Evolutionary conservation across 2,113 vertebrate species (phyloP), one percentile per base, ranked within the genome.

Genomic region (Brevimyrus niger): DNA sequence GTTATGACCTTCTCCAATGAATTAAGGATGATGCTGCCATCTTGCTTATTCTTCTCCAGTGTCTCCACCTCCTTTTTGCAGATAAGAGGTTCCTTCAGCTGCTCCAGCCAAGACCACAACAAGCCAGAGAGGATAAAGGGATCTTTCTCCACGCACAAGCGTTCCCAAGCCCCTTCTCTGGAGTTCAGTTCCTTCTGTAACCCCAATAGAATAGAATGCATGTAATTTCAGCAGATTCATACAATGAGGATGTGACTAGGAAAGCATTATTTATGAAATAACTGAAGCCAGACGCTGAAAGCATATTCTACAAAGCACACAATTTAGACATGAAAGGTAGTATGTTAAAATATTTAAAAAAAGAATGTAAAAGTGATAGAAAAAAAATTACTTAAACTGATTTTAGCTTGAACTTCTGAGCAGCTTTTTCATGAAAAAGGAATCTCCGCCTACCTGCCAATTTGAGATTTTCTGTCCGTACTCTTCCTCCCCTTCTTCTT

Each of bases 21-120:
- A 91, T 93, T 92, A 76, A 99, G 94, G 3, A 95, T 91, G 38
- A 94, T 96, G 31, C 94, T 89, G 11, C 96, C 87, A n/a, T 98
- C 95, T 0, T n/a, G 69, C 73, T 89, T 89, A 21, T 95, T 90
- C 27, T 94, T 92, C 50, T 94, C 94, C 91, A 99, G 86, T 88
- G 93, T 89, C 87, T 95, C 94, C 83, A 96, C 89, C 27, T 97
- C 97, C 47, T 95, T 92, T 89, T 90, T 92, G 87, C 94, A 96
- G 94, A 99, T 92, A 89, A 97, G 88, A 0, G 98, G 98, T 90
- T 98, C 98, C 92, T 96, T 98, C 13, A 99, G 96, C 92, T 99
- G 98, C 92, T 98, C 98, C 73, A 99, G 94, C 98, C 98, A 99
- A 0, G 98, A 96, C 98, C 98, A 99, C 97, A 99, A 97, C 93